Evolutionary conservation across 2,797 vertebrate genomes (phyloP).

Genomic region (Megaceryle alcyon): DNA sequence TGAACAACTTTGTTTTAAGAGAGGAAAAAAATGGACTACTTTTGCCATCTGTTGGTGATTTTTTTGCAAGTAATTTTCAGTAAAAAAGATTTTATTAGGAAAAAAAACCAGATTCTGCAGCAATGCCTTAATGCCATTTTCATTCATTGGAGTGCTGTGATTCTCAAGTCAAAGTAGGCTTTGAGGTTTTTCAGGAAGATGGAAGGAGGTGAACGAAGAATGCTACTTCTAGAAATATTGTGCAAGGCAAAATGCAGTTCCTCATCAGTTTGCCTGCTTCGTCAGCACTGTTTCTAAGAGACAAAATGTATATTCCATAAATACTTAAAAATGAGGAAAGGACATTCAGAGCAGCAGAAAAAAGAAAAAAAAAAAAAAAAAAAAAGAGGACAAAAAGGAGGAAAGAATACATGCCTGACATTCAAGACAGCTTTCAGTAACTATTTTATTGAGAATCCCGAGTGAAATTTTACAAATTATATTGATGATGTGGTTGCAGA

Average conservation of each 20-base stretch:
- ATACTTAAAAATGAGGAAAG: slow-evolving; percentile 3
- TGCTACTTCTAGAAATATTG: not conserved
- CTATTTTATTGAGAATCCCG: not conserved
- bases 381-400: not conserved
- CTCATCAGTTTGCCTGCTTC: slow-evolving; percentile 12
- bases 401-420: not conserved
- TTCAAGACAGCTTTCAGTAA: slow-evolving; percentile 44
- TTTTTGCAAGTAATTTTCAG: not conserved
- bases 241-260: slow-evolving; percentile 23
- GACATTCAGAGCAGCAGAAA: not conserved
- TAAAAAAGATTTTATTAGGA: not conserved
- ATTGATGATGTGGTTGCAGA: not conserved
- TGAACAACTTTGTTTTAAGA: not conserved
- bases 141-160: not conserved
- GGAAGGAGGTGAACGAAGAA: not conserved
- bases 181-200: not conserved
- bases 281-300: slow-evolving; percentile 48
- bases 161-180: not conserved
- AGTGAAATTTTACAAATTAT: slow-evolving; percentile 8
- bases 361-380: not conserved
- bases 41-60: slow-evolving; percentile 20
- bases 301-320: slow-evolving; percentile 11
- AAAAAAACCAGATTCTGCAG: not conserved
- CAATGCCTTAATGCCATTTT: not conserved
- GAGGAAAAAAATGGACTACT: not conserved